phyloP scores from a whole-genome alignment of 2,797 vertebrate genomes.

The Pseudocheirus occidentalis region DNA sequence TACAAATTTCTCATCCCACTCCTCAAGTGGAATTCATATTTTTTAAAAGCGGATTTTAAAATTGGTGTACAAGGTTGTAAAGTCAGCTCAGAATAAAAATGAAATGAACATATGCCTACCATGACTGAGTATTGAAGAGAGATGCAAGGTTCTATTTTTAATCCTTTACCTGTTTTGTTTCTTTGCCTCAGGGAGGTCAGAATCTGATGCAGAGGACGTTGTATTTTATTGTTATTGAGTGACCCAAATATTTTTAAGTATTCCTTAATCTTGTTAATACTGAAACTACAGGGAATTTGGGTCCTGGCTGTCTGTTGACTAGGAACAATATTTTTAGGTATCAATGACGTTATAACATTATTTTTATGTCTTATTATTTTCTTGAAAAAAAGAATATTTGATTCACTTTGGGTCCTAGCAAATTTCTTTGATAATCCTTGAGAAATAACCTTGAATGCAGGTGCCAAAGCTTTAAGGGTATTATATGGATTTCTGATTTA shows the following conservation, averaged over 20 bases:
- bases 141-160: slow-evolving; percentile 57
- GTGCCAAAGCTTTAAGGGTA: slow-evolving; percentile 40
- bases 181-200: slow-evolving; percentile 40
- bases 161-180: slow-evolving; percentile 44
- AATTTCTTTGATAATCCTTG: slow-evolving; percentile 34
- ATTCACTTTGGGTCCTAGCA: slow-evolving; percentile 55
- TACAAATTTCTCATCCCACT: neutral
- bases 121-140: slow-evolving; percentile 60
- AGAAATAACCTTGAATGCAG: slow-evolving; percentile 56
- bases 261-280: slow-evolving; percentile 50
- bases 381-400: slow-evolving; percentile 59
- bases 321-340: slow-evolving; percentile 60
- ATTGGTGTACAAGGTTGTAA: slow-evolving; percentile 46
- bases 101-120: slow-evolving; percentile 28
- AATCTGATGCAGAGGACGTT: slow-evolving; percentile 26
- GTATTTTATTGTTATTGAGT: slow-evolving; percentile 60
- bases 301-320: slow-evolving; percentile 49
- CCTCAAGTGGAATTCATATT: neutral
- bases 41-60: slow-evolving; percentile 32
- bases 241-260: slow-evolving; percentile 58
- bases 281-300: slow-evolving; percentile 56
- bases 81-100: slow-evolving; percentile 45
- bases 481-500: slow-evolving; percentile 33
- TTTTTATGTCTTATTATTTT: slow-evolving; percentile 57
- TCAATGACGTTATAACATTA: slow-evolving; percentile 61